Conservation (phyloP, 1,140 invertebrate genomes). For the Diachasmimorpha longicaudata region DNA sequence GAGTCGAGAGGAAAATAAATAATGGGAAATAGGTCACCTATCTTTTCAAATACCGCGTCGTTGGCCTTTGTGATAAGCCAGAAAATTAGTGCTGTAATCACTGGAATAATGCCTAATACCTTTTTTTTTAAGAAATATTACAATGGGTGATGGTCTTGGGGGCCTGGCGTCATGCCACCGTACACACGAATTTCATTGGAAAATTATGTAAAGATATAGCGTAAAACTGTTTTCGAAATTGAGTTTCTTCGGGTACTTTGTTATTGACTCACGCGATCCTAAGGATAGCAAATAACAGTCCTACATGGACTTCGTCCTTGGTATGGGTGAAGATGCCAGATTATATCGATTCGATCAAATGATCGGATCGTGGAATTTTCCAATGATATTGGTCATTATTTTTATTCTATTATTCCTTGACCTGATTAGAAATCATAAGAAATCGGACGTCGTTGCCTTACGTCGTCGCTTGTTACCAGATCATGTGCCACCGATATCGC, state of each 20-base stretch:
- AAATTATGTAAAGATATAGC: not conserved
- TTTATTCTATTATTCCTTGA: not conserved
- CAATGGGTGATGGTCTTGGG: too few relatives aligned
- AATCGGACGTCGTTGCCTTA: too few relatives aligned
- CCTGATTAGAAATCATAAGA: not conserved
- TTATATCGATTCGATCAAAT: not conserved
- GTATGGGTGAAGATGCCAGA: not conserved
- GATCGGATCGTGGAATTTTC: not conserved
- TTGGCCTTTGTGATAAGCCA: too few relatives aligned
- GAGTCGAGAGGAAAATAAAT: too few relatives aligned
- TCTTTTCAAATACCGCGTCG: too few relatives aligned
- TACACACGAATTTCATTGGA: not conserved
- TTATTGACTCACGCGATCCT: not conserved
- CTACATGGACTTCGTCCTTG: not conserved
- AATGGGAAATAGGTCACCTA: too few relatives aligned
- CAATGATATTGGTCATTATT: too few relatives aligned
- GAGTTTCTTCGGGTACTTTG: not conserved
- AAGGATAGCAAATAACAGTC: not conserved
- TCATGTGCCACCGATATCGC: too few relatives aligned
- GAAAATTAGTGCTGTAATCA: too few relatives aligned
- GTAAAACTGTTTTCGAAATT: not conserved
- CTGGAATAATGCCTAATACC: too few relatives aligned
- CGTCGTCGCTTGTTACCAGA: too few relatives aligned
- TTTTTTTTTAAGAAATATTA: too few relatives aligned
- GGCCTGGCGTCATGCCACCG: not conserved